Conservation (phyloP, 2,797 vertebrate genomes). For the Darevskia mixta region DNA sequence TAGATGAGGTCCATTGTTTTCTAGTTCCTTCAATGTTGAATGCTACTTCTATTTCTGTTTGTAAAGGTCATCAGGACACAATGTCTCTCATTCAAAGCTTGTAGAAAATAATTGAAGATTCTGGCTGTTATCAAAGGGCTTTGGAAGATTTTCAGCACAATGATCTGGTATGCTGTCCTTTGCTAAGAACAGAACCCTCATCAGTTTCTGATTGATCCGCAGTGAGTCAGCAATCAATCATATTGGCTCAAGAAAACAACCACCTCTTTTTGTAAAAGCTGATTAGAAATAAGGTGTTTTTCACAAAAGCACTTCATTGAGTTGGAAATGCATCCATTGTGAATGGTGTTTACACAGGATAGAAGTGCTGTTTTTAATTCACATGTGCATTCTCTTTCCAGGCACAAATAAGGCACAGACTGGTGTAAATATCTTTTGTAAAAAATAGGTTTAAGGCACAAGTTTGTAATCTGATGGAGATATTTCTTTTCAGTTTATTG, state of each 20-base stretch:
- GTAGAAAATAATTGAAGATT: constrained; percentile 9
- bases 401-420: background rate
- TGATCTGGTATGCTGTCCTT: background rate
- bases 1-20: background rate
- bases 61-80: background rate
- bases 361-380: background rate
- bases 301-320: background rate
- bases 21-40: background rate
- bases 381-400: background rate
- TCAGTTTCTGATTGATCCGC: background rate
- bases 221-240: background rate
- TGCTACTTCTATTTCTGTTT: background rate
- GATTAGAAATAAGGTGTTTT: background rate
- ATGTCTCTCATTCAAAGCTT: background rate
- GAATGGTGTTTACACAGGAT: background rate
- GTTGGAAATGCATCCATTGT: background rate
- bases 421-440: background rate
- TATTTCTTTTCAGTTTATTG: background rate
- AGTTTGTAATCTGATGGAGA: background rate
- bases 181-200: background rate
- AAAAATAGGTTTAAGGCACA: background rate
- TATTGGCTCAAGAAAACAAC: background rate
- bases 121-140: background rate
- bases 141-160: constrained; percentile 2
- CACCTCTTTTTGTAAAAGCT: background rate